Evolutionary conservation across 2,797 vertebrate species (phyloP), one percentile per base, ranked within the genome.

Genomic region (Alfaro cultratus): DNA sequence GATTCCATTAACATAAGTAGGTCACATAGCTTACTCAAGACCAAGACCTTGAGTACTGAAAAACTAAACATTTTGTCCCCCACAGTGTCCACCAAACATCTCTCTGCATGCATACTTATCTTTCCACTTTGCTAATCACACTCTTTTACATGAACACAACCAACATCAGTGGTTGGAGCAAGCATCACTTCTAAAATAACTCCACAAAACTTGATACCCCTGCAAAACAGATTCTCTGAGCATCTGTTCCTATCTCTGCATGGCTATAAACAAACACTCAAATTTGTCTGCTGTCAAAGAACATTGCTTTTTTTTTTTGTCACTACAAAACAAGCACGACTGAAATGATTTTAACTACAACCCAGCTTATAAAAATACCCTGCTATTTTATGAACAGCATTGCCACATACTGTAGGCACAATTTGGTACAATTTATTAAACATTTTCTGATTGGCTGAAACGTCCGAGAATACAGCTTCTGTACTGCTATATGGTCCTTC

Each of bases 361-460:
- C 26, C 23, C 23, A n/a, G 1, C 51, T 26, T n/a, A 5, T 11
- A 55, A 74, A n/a, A 74, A 53, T 41, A 21, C 21, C 34, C 13
- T 13, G n/a, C 62, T 39, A 67, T 39, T 41, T 34, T 34, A 10
- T 26, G 13, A 23, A 39, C 18, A 12, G 26, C 4, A 74, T 5
- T 51, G 49, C 45, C 51, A 84, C 76, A 73, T 36, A n/a, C n/a
- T n/a, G n/a, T n/a, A 60, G 41, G 7, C 23, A 39, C 10, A n/a
- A n/a, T 29, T 60, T 60, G n/a, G n/a, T 31, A n/a, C 23, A 60
- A 26, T 43, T 45, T n/a, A 47, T 60, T 60, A 60, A 60, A n/a
- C 55, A 60, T 13, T 29, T 60, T 29, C 55, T 64, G 60, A 39
- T 39, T 36, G 62, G 62, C 62, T 21, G 31, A 23, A 36, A 67